Conservation (phyloP, 2,113 vertebrate genomes). For the Phasianus colchicus region DNA sequence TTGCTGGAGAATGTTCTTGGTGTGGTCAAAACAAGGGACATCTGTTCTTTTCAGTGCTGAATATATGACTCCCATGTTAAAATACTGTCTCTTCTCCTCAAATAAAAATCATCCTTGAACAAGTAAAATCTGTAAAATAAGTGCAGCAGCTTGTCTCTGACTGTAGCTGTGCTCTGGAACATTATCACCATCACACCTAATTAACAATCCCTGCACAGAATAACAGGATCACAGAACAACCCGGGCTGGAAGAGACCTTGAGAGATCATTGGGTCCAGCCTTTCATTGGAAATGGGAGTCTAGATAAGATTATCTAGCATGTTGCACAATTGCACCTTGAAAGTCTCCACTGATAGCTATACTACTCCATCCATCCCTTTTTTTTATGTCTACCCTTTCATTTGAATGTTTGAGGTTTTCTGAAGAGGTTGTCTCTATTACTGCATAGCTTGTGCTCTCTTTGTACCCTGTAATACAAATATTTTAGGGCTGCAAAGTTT, state of each 20-base stretch:
- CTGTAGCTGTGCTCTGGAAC: neutral
- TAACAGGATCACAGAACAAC: neutral
- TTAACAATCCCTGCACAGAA: neutral
- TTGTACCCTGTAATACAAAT: neutral
- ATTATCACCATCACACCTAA: neutral
- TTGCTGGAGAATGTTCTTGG: neutral
- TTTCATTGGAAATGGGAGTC: neutral
- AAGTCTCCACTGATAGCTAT: neutral
- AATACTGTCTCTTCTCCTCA: neutral
- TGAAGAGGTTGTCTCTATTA: neutral
- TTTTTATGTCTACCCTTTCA: neutral
- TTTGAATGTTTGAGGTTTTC: neutral
- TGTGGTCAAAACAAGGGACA: neutral
- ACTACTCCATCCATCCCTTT: neutral
- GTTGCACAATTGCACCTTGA: neutral
- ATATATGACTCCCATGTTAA: neutral
- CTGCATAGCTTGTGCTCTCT: neutral
- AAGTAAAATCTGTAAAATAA: neutral
- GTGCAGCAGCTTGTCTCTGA: neutral
- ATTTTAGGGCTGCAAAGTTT: neutral
- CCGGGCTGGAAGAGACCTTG: neutral
- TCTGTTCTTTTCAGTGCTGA: neutral
- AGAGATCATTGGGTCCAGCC: neutral
- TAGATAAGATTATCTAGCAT: neutral
- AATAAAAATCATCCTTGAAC: neutral